These are phyloP conservation scores for Heliconius melpomene DNA, from an alignment of 1,140 invertebrate species.

Conservation along the genomic window DNA sequence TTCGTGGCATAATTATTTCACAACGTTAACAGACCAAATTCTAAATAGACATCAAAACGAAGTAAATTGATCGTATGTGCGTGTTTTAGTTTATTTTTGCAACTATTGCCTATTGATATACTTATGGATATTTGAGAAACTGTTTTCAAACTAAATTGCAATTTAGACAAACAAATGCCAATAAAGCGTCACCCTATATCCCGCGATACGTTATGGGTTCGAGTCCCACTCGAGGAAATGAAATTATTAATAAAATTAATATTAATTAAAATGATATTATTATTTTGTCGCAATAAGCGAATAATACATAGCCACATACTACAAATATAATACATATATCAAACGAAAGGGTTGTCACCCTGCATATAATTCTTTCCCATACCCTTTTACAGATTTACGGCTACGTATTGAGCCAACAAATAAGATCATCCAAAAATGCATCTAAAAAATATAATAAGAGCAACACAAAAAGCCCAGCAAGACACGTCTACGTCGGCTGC, in stretches of 20 bases:
- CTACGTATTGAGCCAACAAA: slow-evolving; percentile 75
- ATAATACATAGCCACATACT: background rate
- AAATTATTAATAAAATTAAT: too few species aligned
- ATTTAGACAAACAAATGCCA: too few species aligned
- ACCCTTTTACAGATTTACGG: slow-evolving; percentile 70
- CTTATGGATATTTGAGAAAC: background rate
- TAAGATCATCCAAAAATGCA: slow-evolving; percentile 73
- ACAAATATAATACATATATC: slow-evolving; percentile 23
- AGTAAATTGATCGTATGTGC: background rate
- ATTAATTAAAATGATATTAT: too few species aligned
- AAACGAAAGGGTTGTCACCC: slow-evolving; percentile 70
- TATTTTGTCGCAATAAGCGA: background rate
- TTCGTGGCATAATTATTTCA: slow-evolving; percentile 9
- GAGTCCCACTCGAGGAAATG: too few species aligned
- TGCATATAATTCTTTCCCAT: slow-evolving; percentile 67
- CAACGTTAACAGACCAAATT: slow-evolving; percentile 14
- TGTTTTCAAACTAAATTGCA: background rate
- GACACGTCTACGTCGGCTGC: slow-evolving; percentile 67
- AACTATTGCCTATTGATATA: background rate
- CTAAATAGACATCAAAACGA: background rate
- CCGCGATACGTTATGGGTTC: too few species aligned
- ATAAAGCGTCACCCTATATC: too few species aligned
- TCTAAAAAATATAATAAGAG: slow-evolving; percentile 79
- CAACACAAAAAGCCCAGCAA: slow-evolving; percentile 73
- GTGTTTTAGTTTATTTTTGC: background rate